These are phyloP conservation scores for Eupristina koningsbergeri DNA, from an alignment of 1,140 invertebrate genomes.

Conservation along the genomic window DNA sequence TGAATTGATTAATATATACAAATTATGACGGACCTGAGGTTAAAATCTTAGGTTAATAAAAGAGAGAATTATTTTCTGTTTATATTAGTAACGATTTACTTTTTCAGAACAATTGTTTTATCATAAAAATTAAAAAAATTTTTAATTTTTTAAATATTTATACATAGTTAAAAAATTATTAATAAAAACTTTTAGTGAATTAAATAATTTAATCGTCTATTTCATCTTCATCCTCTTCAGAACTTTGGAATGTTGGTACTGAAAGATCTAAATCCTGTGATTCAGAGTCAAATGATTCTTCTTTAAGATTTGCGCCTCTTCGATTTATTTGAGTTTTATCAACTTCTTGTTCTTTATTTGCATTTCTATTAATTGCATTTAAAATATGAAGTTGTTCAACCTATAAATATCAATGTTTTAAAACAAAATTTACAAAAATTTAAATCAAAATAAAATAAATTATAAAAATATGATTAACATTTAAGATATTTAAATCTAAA, in stretches of 20 bases:
- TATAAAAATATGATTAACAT: too few species aligned
- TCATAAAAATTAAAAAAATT: not conserved
- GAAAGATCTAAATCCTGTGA: slow-evolving; percentile 52
- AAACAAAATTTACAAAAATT: not conserved
- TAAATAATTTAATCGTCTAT: slow-evolving; percentile 54
- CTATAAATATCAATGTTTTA: slow-evolving; percentile 50
- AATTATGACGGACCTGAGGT: slow-evolving; percentile 25
- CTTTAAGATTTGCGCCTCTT: slow-evolving; percentile 21
- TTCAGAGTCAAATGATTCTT: slow-evolving; percentile 20
- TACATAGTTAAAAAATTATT: slow-evolving; percentile 27
- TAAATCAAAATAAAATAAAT: slow-evolving; percentile 9
- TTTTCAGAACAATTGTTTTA: not conserved
- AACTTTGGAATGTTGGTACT: slow-evolving; percentile 51
- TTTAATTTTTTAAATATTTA: slow-evolving; percentile 38
- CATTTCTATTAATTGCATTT: slow-evolving; percentile 49
- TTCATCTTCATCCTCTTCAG: slow-evolving; percentile 62
- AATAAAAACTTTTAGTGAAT: slow-evolving; percentile 32
- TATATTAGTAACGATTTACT: slow-evolving; percentile 43
- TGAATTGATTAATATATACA: slow-evolving; percentile 57
- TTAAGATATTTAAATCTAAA: not conserved
- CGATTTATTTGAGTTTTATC: slow-evolving; percentile 22
- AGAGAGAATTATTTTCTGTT: slow-evolving; percentile 57
- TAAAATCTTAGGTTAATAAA: slow-evolving; percentile 54
- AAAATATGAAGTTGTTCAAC: slow-evolving; percentile 66
- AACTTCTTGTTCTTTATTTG: not conserved